Evolutionary conservation across 2,113 vertebrate genomes (phyloP), one percentile per base, ranked within the genome.

Genomic region (Psilopogon haemacephalus): DNA sequence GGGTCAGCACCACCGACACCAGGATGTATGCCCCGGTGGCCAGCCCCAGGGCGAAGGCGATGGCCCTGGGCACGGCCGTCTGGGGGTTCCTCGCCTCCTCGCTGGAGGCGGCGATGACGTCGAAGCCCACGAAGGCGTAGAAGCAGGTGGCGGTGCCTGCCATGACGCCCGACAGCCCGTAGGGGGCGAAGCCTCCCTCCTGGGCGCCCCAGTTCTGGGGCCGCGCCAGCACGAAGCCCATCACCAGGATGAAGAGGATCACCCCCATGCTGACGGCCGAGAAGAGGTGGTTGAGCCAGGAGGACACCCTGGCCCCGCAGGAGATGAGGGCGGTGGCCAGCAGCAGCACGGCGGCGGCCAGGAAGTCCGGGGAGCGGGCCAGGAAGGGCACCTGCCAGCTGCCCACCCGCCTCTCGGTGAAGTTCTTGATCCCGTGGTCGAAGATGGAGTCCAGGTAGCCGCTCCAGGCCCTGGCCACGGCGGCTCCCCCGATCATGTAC

Each of bases 391-490:
- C 95, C 12, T 99, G 94, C 99, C 99, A 99, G 67, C 93, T 62
- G 71, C 99, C 98, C 46, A 99, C 88, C 6, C 99, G 98, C 14
- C 97, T 98, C 96, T 98, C 98, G 0, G 99, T 99, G 94, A 98
- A 99, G 96, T 99, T 99, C 88, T 98, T 98, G 87, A 99, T 98
- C 42, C 97, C 97, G 73, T 99, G 98, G 95, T 98, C 98, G 79
- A 99, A 99, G 89, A 99, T 98, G 33, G 99, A 98, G 86, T 99
- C 99, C 95, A 99, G 96, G 90, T 99, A 99, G 86, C 98, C 98
- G 0, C 99, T 99, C 99, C 99, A 99, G 13, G 99, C 99, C 5
- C 98, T 98, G 44, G 99, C 99, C 77, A 99, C 98, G 0, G 99
- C 99, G 0, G 99, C 99, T 0, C 99, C 99, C 1, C 99, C 99